Evolutionary conservation across 2,113 vertebrate genomes (phyloP), one percentile per base, ranked within the genome.

Genomic region (Mobula birostris): DNA sequence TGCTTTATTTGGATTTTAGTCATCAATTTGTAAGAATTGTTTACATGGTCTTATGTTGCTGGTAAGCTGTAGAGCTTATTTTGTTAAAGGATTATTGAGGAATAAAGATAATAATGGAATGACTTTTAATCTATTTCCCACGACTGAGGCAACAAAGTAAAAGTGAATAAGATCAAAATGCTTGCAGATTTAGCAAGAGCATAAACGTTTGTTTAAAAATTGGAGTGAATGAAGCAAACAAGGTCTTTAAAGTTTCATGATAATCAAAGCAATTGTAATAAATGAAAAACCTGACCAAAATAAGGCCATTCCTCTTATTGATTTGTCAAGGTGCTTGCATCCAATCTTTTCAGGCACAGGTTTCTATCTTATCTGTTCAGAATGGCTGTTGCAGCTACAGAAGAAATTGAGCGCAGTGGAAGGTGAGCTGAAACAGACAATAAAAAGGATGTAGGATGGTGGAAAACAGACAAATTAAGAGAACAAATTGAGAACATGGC

Each of bases 11-110:
- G 40, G 40, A 83, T 83, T 83, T 83, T 56, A 56, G 7, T 83
- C 48, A 56, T 83, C 40, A 56, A 7, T 27, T 83, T 82, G 7
- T 83, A 58, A 58, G 82, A 85, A 85, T 61, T 58, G 82, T 58
- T 80, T 58, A 85, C 48, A 85, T 58, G 82, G 56, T 85, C 82
- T 80, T 85, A 61, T 56, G 56, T 58, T 85, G 82, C 48, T 85
- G 40, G 48, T 61, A 58, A 83, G 56, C 48, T 85, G 82, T 8
- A 24, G 82, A 85, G 82, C 7, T 85, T 2, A 29, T 85, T 14
- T 58, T 27, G 24, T 58, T 85, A 24, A 85, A 61, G 48, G 82
- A 85, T 85, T 85, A 58, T 85, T 24, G 56, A 58, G 21, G 76
- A 9, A 82, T 82, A 82, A 82, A 82, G 48, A 4, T 27, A 61